Evolutionary conservation across 2,888 invertebrate genomes (phyloP).

Genomic region (Alloscopus bannaensis): DNA sequence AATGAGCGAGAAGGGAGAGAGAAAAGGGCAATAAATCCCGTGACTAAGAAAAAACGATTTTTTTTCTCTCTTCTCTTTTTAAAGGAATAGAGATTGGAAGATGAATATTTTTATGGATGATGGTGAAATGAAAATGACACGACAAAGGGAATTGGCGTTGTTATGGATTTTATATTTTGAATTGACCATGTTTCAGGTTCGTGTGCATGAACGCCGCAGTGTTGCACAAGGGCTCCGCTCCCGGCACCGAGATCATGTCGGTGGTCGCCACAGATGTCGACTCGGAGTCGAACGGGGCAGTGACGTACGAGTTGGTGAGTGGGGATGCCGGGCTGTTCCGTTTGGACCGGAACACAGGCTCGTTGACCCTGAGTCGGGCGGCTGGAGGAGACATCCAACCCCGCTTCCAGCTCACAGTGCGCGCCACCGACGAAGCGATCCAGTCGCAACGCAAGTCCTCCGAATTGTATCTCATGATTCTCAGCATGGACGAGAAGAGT

Average conservation of each 20-base stretch:
- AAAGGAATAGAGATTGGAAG: too few species aligned
- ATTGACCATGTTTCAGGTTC: too few species aligned
- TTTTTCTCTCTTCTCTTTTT: not conserved
- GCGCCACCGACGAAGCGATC: slow-evolving; percentile 94
- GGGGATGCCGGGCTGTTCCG: slow-evolving; percentile 84
- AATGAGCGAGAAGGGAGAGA: slow-evolving; percentile 18
- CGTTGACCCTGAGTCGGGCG: slow-evolving; percentile 81
- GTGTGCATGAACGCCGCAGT: slow-evolving; percentile 94
- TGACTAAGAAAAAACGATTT: slow-evolving; percentile 33
- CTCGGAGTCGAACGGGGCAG: slow-evolving; percentile 92
- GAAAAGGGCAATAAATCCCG: slow-evolving; percentile 28
- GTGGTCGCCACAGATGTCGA: slow-evolving; percentile 91
- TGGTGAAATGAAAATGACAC: too few species aligned
- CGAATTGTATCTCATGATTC: slow-evolving; percentile 89
- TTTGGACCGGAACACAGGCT: slow-evolving; percentile 88
- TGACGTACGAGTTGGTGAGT: slow-evolving; percentile 91
- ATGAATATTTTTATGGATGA: too few species aligned
- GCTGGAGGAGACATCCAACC: slow-evolving; percentile 81
- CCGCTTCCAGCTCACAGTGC: slow-evolving; percentile 87
- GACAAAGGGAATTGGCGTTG: too few species aligned
- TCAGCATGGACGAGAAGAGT: slow-evolving; percentile 80
- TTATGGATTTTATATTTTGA: too few species aligned
- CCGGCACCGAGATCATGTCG: slow-evolving; percentile 83
- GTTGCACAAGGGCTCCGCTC: slow-evolving; percentile 79
- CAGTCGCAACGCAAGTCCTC: slow-evolving; percentile 91